These are phyloP conservation scores for Idaea dimidiata DNA, from an alignment of 2,888 invertebrate species.

Conservation along the genomic window DNA sequence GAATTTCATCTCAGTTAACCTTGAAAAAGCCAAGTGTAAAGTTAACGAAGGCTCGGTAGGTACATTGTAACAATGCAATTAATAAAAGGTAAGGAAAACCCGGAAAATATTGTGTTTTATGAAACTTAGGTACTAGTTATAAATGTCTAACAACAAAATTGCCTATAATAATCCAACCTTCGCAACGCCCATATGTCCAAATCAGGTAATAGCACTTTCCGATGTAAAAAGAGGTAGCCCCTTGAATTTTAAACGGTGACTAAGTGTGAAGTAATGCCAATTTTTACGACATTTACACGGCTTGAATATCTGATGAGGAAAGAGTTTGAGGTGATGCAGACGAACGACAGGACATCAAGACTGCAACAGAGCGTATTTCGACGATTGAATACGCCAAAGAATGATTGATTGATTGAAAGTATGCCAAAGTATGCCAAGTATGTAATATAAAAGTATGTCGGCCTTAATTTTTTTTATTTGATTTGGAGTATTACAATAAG, in stretches of 20 bases:
- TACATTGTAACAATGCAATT: too few species aligned
- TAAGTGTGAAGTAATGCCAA: constrained; percentile 73
- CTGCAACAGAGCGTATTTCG: background rate
- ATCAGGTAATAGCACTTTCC: constrained; percentile 62
- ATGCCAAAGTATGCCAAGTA: too few species aligned
- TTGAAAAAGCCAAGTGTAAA: too few species aligned
- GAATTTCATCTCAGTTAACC: too few species aligned
- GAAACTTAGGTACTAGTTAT: too few species aligned
- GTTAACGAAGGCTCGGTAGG: too few species aligned
- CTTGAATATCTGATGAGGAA: constrained; percentile 57
- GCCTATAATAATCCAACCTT: constrained; percentile 8
- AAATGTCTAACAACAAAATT: background rate
- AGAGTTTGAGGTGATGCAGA: constrained; percentile 26
- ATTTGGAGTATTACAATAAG: too few species aligned
- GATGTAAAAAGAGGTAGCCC: constrained; percentile 59
- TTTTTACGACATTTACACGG: constrained; percentile 62
- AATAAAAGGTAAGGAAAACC: too few species aligned
- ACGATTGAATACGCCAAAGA: background rate
- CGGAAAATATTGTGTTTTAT: too few species aligned
- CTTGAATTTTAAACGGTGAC: constrained; percentile 61
- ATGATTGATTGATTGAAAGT: too few species aligned
- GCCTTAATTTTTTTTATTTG: too few species aligned
- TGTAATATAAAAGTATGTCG: too few species aligned
- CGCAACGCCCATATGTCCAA: constrained; percentile 30
- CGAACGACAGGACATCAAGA: background rate